Evolutionary conservation across 2,113 vertebrate genomes (phyloP), one percentile per base, ranked within the genome.

Genomic region (Cynopterus brachyotis): DNA sequence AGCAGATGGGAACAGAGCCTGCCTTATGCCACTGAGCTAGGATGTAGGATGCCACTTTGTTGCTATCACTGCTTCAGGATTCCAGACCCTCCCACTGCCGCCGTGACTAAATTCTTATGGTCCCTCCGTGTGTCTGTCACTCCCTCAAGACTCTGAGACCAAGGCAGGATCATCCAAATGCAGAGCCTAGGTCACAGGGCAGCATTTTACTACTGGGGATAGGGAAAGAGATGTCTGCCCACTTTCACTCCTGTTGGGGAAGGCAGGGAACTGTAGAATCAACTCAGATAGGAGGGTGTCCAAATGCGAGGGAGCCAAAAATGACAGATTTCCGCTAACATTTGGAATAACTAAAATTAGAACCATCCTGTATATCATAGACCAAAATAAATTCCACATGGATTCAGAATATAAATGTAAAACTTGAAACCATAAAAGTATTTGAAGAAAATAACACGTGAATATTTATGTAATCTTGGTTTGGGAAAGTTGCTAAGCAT

Each of bases 331-430:
- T 76, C 81, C 37, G 47, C 84, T 81, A 78, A 92, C 96, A 97
- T 96, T 96, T 96, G 93, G 96, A 80, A 67, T 89, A 81, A 47
- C 93, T 96, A 92, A 96, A 96, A 93, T 96, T 97, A 93, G 95
- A 98, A 91, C 91, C 93, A 86, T 94, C 86, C 93, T 97, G 88
- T 85, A 45, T 89, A 50, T 95, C 89, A 91, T 19, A 96, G 85
- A 92, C 91, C 78, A 59, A 94, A 98, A 96, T 97, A 95, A 96
- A 95, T 96, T 89, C 85, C 93, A 93, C 94, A 89, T 97, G 91
- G 76, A 85, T 94, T 91, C 85, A 82, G 93, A 94, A 94, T 92
- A 86, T 79, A 84, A 93, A 91, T 96, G 91, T 96, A 89, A 95
- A 96, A 93, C 76, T 94, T 83, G 84, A 95, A 64, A 89, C 60